Evolutionary conservation across 2,113 vertebrate genomes (phyloP), one percentile per base, ranked within the genome.

Genomic region (Egretta garzetta): DNA sequence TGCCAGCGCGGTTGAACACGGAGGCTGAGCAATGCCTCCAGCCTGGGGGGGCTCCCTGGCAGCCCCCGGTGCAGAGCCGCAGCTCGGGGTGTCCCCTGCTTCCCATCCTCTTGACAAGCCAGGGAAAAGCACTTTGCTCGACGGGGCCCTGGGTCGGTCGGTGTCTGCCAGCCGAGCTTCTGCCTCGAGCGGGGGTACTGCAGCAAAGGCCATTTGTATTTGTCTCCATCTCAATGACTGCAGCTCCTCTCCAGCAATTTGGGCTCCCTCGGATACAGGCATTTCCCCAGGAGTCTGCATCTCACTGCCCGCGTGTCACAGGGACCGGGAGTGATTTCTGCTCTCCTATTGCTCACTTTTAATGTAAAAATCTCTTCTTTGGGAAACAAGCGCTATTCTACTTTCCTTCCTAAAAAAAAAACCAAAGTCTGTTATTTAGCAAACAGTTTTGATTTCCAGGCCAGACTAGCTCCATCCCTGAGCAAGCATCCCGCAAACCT

Each of bases 101-200:
- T 26, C 66, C 24, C 3, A 8, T 20, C 35, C 43, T 52, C 63
- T 53, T 3, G 1, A 14, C 14, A 32, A 50, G n/a, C 21, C 5
- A 28, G 32, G 64, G 58, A 37, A 35, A 63, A 73, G 22, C 32
- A 11, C 5, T 43, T 72, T 6, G 26, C 35, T 20, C 14, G 4
- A 11, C 0, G 17, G 35, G 35, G 7, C 13, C 26, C 15, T 21
- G 45, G 8, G 22, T 22, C 2, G 3, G 39, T 24, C 1, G 2
- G 17, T 7, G 45, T 55, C 64, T 30, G 21, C 27, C 47, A 39
- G 76, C 27, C 33, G 30, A 60, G 33, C 12, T 68, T 56, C 55
- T 66, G 32, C 41, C 45, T 83, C 14, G 3, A 32, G 28, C 8
- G 1, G 35, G 41, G 37, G 6, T 14, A 9, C 15, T 26, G 20